A percentile compares a stretch with the other conserved stretches of the same genome.
phyloP scores from a whole-genome alignment of 2,113 vertebrate species.

The Cygnus atratus region DNA sequence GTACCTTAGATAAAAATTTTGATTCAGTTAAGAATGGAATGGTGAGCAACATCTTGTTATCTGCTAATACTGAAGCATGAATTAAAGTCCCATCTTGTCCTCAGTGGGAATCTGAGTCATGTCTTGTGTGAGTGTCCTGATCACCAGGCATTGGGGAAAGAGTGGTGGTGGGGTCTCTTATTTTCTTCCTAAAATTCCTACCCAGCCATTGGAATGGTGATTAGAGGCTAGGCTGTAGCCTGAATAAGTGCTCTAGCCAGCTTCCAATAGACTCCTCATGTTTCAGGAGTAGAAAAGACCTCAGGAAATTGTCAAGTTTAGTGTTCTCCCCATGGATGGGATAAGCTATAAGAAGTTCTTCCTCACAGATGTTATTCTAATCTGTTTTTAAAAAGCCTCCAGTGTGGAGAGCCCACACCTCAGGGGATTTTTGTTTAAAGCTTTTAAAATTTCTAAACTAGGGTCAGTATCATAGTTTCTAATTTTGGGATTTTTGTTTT shows the following conservation, averaged over 20 bases:
- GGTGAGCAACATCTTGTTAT: neutral
- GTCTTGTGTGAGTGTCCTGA: neutral
- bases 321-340: neutral
- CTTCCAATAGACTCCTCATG: neutral
- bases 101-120: neutral
- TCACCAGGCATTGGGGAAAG: neutral
- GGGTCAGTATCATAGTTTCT: neutral
- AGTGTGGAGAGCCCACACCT: neutral
- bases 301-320: neutral
- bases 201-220: neutral
- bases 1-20: neutral
- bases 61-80: neutral
- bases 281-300: neutral
- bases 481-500: neutral
- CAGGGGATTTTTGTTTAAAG: neutral
- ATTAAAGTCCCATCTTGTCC: neutral
- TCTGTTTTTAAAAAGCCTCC: neutral
- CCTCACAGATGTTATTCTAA: neutral
- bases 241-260: neutral
- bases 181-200: neutral
- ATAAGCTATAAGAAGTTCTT: neutral
- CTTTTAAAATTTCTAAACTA: neutral
- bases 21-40: neutral
- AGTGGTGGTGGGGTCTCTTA: neutral
- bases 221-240: neutral